phyloP scores from a whole-genome alignment of 2,888 invertebrate species.

The Dicranocentrus wangi region DNA sequence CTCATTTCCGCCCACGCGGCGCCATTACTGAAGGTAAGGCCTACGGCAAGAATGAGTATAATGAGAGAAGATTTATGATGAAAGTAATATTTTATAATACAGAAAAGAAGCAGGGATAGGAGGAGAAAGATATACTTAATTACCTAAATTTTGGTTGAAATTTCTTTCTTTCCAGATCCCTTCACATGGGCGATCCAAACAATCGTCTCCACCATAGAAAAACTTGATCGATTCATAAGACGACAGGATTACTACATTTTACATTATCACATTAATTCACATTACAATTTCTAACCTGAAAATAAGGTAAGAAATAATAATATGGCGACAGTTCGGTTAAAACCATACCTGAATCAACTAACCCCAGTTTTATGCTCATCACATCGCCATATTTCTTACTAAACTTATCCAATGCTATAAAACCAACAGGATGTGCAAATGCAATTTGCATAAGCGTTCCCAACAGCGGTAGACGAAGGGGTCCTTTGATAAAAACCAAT shows the following conservation, averaged over 20 bases:
- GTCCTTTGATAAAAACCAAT: too few species aligned
- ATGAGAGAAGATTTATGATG: too few species aligned
- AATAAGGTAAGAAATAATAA: too few species aligned
- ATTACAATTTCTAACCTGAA: too few species aligned
- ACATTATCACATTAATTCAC: too few species aligned
- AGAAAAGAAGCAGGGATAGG: neutral
- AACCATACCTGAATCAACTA: conserved; percentile 6
- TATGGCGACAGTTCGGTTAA: too few species aligned
- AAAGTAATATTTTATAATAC: too few species aligned
- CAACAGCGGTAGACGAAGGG: conserved; percentile 19
- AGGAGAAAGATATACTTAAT: too few species aligned
- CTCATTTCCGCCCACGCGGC: neutral
- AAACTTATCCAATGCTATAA: conserved; percentile 35
- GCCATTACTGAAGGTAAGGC: neutral
- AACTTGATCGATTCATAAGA: neutral
- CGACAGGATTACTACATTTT: neutral
- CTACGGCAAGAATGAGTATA: too few species aligned
- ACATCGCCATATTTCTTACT: conserved; percentile 38
- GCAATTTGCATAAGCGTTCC: conserved; percentile 32
- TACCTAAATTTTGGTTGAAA: conserved; percentile 16
- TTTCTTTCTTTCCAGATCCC: conserved; percentile 4
- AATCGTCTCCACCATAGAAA: conserved; percentile 14
- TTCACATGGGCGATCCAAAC: neutral
- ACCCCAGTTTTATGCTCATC: conserved; percentile 27
- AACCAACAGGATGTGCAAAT: neutral